Base-by-base conservation (phyloP, 1,140 invertebrate species). In the Bombus impatiens region DNA sequence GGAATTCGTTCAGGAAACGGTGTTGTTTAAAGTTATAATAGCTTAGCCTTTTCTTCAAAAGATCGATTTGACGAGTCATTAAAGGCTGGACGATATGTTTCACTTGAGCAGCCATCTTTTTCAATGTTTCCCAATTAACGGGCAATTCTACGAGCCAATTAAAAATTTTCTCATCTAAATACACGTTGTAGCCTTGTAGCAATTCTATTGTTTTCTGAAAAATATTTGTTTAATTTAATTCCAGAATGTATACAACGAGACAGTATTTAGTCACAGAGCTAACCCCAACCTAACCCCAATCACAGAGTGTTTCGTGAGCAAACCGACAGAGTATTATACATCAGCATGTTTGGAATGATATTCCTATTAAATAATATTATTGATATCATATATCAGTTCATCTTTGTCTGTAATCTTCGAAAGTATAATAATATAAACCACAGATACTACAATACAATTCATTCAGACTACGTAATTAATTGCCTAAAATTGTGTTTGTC, bases 101-200 rank as follows among this genome's bases (percentile, higher is more conserved):
- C n/a, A 98, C 97, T 77, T 97, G 96, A 10, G 97, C 96, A 12
- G 97, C 97, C 85, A 96, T 93, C 94, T 98, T 98, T 94, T 99
- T 98, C n/a, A 98, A 96, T 85, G 97, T 97, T 53, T 94, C 96
- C 99, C 99, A 99, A 89, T 96, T 96, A 89, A 98, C 98, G 0
- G 98, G 98, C 47, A 99, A 94, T 91, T 98, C 97, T 94, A 97
- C 95, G 65, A 96, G 92, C 94, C 96, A 94, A 84, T 96, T 95
- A 75, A 96, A 96, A 2, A 94, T 95, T 71, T 95, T 96, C 90
- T 98, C 97, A 0, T 96, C 95, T 86, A 98, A 97, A 86, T 97
- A 96, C 2, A 98, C 97, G n/a, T 97, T 96, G 88, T 98, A 98
- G 8, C 96, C 94, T 85, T 96, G 96, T 2, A 98, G 94, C 4